These are phyloP conservation scores for Cyclopterus lumpus DNA, from an alignment of 2,797 vertebrate species.

Conservation along the genomic window DNA sequence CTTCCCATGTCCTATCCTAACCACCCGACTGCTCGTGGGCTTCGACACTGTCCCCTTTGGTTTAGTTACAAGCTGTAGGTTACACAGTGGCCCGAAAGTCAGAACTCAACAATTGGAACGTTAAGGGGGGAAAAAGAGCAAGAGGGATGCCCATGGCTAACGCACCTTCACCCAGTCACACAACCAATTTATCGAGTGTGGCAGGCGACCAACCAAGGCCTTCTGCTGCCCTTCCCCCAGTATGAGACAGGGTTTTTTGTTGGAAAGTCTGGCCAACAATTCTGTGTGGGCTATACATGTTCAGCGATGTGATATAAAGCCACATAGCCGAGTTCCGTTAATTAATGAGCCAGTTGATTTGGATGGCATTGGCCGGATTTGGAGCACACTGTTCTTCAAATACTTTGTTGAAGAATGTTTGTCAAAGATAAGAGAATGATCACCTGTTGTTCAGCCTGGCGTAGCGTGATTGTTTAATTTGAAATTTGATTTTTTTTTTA, in stretches of 20 bases:
- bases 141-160: conserved; percentile 37
- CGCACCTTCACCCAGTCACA: conserved; percentile 33
- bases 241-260: conserved; percentile 25
- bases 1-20: conserved; percentile 19
- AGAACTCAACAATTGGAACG: conserved; percentile 35
- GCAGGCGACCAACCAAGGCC: conserved; percentile 3
- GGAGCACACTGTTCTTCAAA: conserved; percentile 2
- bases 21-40: conserved; percentile 21
- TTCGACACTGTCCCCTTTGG: conserved; percentile 22
- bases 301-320: conserved; percentile 47
- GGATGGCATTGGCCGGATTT: conserved; percentile 30
- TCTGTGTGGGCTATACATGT: conserved; percentile 25
- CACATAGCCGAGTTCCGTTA: conserved; percentile 24
- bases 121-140: conserved; percentile 22
- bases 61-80: conserved; percentile 48
- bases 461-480: background rate
- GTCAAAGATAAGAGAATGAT: conserved; percentile 6
- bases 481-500: no score
- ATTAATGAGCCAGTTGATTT: conserved; percentile 45
- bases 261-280: conserved; percentile 10
- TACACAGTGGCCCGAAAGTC: conserved; percentile 30
- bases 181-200: conserved; percentile 33
- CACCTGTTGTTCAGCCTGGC: background rate
- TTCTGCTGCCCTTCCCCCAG: background rate
- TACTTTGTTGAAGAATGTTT: background rate